phyloP scores from a whole-genome alignment of 1,140 invertebrate species.

The Notospermus geniculatus region DNA sequence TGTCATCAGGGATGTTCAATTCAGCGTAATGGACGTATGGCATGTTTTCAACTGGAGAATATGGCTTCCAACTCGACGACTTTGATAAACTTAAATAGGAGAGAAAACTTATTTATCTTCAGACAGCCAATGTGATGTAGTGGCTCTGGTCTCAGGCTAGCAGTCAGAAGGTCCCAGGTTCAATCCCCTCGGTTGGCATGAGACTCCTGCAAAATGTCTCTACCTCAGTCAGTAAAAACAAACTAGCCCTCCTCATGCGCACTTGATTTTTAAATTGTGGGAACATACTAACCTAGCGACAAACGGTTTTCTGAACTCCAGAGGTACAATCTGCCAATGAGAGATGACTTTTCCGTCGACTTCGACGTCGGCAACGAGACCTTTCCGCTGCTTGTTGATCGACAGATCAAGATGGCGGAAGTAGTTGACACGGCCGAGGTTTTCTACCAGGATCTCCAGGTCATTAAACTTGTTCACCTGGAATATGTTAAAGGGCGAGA shows the following conservation, averaged over 20 bases:
- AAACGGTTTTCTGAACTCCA: slow-evolving; percentile 59
- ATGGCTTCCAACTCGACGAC: slow-evolving; percentile 20
- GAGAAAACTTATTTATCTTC: no score
- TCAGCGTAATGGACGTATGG: slow-evolving; percentile 24
- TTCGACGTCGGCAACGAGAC: slow-evolving; percentile 54
- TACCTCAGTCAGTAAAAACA: no score
- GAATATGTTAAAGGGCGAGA: no score
- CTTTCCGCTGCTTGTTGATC: slow-evolving; percentile 58
- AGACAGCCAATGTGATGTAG: no score
- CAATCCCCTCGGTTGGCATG: no score
- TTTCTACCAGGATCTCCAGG: slow-evolving; percentile 64
- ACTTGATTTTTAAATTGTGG: no score
- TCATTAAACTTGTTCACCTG: no score
- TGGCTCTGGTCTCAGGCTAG: no score
- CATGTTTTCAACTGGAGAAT: slow-evolving; percentile 1
- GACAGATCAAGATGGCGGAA: slow-evolving; percentile 50
- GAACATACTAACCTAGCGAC: slow-evolving; percentile 51
- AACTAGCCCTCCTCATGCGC: no score
- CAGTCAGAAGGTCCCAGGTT: no score
- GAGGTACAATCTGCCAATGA: slow-evolving; percentile 58
- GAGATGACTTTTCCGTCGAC: slow-evolving; percentile 52
- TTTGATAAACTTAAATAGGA: slow-evolving; percentile 16
- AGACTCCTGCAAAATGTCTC: no score
- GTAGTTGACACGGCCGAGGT: slow-evolving; percentile 63
- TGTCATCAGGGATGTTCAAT: slow-evolving; percentile 22